These are phyloP conservation scores for Mesorhabditis spiculigera DNA, from an alignment of 2,888 invertebrate species.

Conservation along the genomic window DNA sequence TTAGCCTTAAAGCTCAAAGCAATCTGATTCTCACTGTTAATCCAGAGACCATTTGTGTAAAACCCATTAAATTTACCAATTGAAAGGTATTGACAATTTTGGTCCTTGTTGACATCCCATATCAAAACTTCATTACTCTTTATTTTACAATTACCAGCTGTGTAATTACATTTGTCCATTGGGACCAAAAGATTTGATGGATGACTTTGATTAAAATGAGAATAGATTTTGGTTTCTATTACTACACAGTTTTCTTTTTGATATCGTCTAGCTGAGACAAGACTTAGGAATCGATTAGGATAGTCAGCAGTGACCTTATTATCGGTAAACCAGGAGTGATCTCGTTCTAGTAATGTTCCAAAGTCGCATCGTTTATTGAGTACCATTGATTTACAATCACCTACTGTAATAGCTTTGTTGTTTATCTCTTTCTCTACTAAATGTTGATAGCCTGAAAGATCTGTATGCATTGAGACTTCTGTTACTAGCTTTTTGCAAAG, in stretches of 20 bases:
- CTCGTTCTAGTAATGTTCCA: slow-evolving; percentile 22
- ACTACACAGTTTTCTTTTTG: slow-evolving; percentile 39
- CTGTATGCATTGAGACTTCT: slow-evolving; percentile 32
- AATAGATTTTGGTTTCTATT: slow-evolving; percentile 39
- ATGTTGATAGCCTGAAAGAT: slow-evolving; percentile 34
- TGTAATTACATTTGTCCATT: slow-evolving; percentile 31
- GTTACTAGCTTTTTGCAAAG: slow-evolving; percentile 21
- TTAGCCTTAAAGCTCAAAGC: too few relatives aligned
- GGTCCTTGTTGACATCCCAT: slow-evolving; percentile 36
- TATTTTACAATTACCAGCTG: slow-evolving; percentile 27
- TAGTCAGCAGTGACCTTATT: slow-evolving; percentile 34
- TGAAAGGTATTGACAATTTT: slow-evolving; percentile 30
- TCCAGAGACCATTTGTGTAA: slow-evolving; percentile 24
- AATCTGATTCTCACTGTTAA: slow-evolving; percentile 31
- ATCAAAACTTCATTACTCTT: slow-evolving; percentile 39
- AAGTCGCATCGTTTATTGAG: slow-evolving; percentile 28
- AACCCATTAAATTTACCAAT: slow-evolving; percentile 27
- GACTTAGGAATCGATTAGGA: slow-evolving; percentile 40
- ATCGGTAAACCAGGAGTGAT: slow-evolving; percentile 25
- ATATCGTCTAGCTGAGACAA: slow-evolving; percentile 35
- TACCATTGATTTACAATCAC: slow-evolving; percentile 36
- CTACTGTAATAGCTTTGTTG: slow-evolving; percentile 20
- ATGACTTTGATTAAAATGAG: slow-evolving; percentile 33
- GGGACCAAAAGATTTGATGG: slow-evolving; percentile 30
- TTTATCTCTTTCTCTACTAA: slow-evolving; percentile 31